Evolutionary conservation across 2,888 invertebrate genomes (phyloP).

Genomic region (Erebia aethiops): DNA sequence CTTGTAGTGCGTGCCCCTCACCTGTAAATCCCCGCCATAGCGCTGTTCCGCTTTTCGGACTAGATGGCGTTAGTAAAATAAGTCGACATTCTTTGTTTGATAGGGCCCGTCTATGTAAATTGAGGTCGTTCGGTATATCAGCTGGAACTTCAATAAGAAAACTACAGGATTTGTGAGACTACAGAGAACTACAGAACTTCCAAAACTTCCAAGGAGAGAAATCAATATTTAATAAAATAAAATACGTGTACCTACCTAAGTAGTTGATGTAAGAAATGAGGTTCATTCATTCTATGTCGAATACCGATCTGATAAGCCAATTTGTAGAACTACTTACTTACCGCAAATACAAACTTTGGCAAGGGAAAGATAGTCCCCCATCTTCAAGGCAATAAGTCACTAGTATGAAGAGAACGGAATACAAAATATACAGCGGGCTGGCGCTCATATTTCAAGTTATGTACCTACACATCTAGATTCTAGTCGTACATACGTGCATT

Average conservation of each 20-base stretch:
- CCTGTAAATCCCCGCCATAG: no score
- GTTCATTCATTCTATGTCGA: slow-evolving; percentile 25
- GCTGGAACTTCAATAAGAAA: no score
- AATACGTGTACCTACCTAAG: neutral
- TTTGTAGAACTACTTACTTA: slow-evolving; percentile 38
- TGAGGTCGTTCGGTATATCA: no score
- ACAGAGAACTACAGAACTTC: no score
- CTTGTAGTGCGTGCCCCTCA: no score
- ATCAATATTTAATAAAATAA: slow-evolving; percentile 12
- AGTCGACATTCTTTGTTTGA: no score
- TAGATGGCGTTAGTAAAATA: no score
- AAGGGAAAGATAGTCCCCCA: slow-evolving; percentile 27
- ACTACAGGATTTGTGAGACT: no score
- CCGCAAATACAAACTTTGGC: slow-evolving; percentile 36
- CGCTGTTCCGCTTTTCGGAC: no score
- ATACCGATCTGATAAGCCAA: slow-evolving; percentile 34
- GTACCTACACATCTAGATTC: slow-evolving; percentile 22
- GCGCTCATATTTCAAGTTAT: slow-evolving; percentile 37
- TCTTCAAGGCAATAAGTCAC: slow-evolving; percentile 64
- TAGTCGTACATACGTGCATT: slow-evolving; percentile 52
- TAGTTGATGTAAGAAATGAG: slow-evolving; percentile 22
- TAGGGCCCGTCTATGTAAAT: no score
- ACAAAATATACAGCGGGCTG: slow-evolving; percentile 26
- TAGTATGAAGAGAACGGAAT: slow-evolving; percentile 45
- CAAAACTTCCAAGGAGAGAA: neutral